phyloP scores from a whole-genome alignment of 2,797 vertebrate species.

The Anolis apletophallus region DNA sequence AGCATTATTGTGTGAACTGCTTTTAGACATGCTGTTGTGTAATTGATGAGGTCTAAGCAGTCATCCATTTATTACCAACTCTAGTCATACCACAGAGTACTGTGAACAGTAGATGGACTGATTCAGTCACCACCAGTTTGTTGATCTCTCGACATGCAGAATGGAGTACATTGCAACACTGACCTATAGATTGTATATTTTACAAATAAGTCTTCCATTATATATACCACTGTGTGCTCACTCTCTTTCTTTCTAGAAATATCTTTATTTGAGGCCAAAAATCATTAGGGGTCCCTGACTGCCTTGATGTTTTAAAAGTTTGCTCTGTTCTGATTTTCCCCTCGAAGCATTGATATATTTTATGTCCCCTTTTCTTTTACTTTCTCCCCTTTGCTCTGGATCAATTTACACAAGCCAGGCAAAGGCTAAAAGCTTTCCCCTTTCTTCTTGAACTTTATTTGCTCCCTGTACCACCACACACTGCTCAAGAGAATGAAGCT shows the following conservation, averaged over 20 bases:
- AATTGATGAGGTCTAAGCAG: background rate
- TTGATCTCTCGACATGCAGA: background rate
- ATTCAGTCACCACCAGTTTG: background rate
- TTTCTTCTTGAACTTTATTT: constrained; percentile 54
- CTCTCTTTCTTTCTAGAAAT: constrained; percentile 19
- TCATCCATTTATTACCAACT: background rate
- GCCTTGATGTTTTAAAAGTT: constrained; percentile 31
- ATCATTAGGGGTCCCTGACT: background rate
- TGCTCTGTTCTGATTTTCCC: constrained; percentile 25
- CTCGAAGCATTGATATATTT: constrained; percentile 10
- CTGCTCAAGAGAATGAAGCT: constrained; percentile 5
- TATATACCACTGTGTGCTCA: background rate
- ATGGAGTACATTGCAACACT: background rate
- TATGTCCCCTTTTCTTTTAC: background rate
- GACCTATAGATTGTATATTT: background rate
- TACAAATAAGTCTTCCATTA: background rate
- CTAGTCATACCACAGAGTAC: background rate
- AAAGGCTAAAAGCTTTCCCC: constrained; percentile 44
- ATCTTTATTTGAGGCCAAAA: constrained; percentile 30
- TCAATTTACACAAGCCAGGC: constrained; percentile 8
- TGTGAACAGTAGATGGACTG: background rate
- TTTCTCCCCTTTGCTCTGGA: background rate
- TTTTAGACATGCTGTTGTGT: background rate
- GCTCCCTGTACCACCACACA: constrained; percentile 48
- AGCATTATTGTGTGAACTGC: background rate